Conservation (phyloP, 1,140 invertebrate species). For the Wasmannia auropunctata region DNA sequence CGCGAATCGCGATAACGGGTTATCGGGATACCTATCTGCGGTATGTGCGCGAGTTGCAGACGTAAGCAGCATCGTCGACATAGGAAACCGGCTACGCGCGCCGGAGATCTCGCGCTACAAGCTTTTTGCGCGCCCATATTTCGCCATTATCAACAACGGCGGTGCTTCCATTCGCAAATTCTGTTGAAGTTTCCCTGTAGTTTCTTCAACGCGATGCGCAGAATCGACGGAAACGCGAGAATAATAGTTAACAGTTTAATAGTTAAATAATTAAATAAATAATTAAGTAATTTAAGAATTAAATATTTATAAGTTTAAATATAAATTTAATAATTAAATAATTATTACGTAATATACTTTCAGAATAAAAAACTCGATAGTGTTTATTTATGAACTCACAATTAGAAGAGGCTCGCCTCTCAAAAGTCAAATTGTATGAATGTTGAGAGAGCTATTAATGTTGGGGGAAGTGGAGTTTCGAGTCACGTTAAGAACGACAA, state of each 20-base stretch:
- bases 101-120: not conserved
- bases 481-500: not conserved
- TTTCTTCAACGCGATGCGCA: not conserved
- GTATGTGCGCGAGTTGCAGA: conserved; percentile 54
- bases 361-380: not conserved
- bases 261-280: not conserved
- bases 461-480: no score
- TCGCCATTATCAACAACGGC: not conserved
- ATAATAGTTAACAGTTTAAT: not conserved
- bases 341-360: not conserved
- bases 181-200: not conserved
- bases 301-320: no score
- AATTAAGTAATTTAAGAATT: not conserved
- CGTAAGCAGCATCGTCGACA: conserved; percentile 45
- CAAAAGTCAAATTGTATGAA: not conserved
- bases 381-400: no score
- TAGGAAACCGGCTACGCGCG: conserved; percentile 31
- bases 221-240: not conserved
- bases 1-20: conserved; percentile 43
- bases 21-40: conserved; percentile 57
- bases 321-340: conserved; percentile 2
- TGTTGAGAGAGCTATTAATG: not conserved
- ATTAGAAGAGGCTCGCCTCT: no score
- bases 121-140: conserved; percentile 14
- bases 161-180: not conserved